phyloP scores from a whole-genome alignment of 2,888 invertebrate species.

The Steinernema carpocapsae region DNA sequence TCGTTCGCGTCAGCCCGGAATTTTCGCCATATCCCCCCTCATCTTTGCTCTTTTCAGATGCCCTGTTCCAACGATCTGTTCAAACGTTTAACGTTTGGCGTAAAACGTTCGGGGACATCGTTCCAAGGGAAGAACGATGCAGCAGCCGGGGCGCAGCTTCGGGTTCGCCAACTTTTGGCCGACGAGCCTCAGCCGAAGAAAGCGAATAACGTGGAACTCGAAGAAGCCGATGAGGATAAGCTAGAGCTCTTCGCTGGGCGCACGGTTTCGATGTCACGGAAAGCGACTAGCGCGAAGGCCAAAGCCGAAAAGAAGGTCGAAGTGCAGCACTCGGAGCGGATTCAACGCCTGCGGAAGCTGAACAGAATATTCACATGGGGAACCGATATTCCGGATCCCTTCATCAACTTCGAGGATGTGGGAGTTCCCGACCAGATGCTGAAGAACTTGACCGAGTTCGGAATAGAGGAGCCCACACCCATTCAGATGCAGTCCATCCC shows the following conservation, averaged over 20 bases:
- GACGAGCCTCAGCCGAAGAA: constrained; percentile 15
- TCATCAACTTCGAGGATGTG: constrained; percentile 58
- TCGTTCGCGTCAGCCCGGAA: no score
- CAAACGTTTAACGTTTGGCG: constrained; percentile 23
- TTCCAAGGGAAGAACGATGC: neutral
- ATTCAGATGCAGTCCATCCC: constrained; percentile 93
- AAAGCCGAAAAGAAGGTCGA: constrained; percentile 7
- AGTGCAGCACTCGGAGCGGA: constrained; percentile 9
- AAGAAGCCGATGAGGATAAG: constrained; percentile 8
- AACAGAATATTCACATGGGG: constrained; percentile 67
- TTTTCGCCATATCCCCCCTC: no score
- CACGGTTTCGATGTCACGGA: constrained; percentile 22
- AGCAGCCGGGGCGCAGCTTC: neutral
- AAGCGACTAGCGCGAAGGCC: neutral
- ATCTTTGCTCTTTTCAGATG: neutral
- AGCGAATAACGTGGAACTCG: neutral
- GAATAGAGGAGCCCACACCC: constrained; percentile 78
- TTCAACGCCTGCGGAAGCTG: constrained; percentile 48
- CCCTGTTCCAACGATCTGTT: neutral
- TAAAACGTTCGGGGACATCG: constrained; percentile 16
- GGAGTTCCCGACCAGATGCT: constrained; percentile 39
- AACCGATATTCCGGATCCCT: constrained; percentile 59
- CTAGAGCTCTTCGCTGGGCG: constrained; percentile 3
- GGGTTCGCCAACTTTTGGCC: neutral
- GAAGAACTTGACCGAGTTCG: constrained; percentile 39